Evolutionary conservation across 1,140 invertebrate genomes (phyloP), one percentile per base, ranked within the genome.

Genomic region (Leptopilina boulardi): DNA sequence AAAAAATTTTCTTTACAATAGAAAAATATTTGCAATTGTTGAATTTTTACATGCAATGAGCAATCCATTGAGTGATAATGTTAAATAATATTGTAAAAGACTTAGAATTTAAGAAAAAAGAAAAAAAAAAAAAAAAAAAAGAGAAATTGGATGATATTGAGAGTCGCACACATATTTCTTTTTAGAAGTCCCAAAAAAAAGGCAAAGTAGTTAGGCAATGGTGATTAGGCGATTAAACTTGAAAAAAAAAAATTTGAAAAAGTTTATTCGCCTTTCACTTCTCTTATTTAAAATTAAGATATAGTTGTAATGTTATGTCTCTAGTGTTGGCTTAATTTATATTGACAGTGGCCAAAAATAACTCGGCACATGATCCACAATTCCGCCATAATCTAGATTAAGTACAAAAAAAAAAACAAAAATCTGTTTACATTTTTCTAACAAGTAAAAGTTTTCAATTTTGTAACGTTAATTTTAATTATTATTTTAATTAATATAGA

Each of bases 131-230:
- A n/a, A n/a, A n/a, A n/a, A n/a, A n/a, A n/a, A n/a, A 47, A 75
- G n/a, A 76, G n/a, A 19, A 47, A 34, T 26, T 75, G 13, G 71
- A 19, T 51, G 41, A 51, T 38, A 9, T n/a, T 15, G 5, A 77
- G 71, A 79, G 76, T 72, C 77, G 82, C 81, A 83, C 78, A 77
- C 74, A 42, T 6, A 34, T 8, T 80, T 74, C 76, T 80, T 86
- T 88, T 87, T 89, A 86, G 86, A 88, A 89, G 87, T 86, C 87
- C 85, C 84, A 84, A 85, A n/a, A n/a, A n/a, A n/a, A n/a, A 85
- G 75, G 75, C 77, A 79, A 83, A 87, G 82, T 84, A 85, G 81
- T 85, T 86, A 85, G 80, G 77, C 80, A 82, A 83, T 77, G 84
- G 84, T 87, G 85, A 83, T 84, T 82, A 85, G 78, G 83, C 80